Conservation (phyloP, 2,113 vertebrate genomes). For the Noctilio leporinus region DNA sequence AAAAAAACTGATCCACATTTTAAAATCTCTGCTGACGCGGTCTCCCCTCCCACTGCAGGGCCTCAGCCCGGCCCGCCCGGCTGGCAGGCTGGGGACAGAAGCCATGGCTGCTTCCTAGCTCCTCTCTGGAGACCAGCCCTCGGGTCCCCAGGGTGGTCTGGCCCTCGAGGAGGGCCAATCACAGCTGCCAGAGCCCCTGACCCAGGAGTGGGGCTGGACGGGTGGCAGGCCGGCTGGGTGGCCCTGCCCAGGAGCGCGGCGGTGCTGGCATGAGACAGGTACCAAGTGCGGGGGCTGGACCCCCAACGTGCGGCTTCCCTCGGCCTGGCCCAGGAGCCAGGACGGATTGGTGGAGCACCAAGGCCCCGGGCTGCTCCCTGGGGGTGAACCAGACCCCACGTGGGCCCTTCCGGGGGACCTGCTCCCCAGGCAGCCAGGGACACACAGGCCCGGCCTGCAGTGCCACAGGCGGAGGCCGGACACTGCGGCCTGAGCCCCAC, state of each 20-base stretch:
- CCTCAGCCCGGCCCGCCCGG: no score
- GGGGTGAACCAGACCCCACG: rapidly evolving
- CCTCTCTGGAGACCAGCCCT: not conserved
- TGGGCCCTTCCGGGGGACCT: not conserved
- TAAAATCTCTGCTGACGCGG: not conserved
- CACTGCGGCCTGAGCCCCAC: rapidly evolving
- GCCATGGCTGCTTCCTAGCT: not conserved
- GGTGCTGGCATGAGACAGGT: rapidly evolving
- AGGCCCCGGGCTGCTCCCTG: not conserved
- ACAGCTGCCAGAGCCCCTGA: not conserved
- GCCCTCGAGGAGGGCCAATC: not conserved
- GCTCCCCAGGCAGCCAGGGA: not conserved
- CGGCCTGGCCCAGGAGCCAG: not conserved
- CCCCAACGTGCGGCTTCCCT: rapidly evolving
- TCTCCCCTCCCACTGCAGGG: not conserved
- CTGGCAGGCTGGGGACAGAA: not conserved
- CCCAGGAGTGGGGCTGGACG: not conserved
- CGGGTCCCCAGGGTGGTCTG: not conserved
- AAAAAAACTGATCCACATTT: not conserved
- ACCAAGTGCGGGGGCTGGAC: rapidly evolving
- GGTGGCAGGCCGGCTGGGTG: not conserved
- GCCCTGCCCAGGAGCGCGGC: not conserved
- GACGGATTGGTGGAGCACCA: not conserved
- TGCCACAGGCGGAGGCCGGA: no score
- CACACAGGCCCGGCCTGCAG: rapidly evolving